Evolutionary conservation across 1,140 invertebrate genomes (phyloP).

Genomic region (Orchestia grillus): DNA sequence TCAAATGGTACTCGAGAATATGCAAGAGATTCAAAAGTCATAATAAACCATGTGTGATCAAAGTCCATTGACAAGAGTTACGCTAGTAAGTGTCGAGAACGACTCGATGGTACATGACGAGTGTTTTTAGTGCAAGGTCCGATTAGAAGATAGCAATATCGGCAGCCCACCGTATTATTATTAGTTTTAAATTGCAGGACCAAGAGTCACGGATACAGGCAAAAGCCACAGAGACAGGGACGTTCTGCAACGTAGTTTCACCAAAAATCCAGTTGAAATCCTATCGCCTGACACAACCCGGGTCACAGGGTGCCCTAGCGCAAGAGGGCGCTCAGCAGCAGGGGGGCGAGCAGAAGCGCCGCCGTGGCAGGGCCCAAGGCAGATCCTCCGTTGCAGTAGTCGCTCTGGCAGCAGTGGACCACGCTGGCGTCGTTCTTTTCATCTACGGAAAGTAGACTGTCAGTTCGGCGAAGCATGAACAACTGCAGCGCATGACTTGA

Average conservation of each 20-base stretch:
- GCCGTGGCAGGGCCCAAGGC: not conserved
- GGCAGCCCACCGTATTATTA: not conserved
- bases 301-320: not conserved
- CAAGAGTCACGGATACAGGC: not conserved
- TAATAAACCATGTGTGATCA: not conserved
- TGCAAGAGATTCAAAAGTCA: not conserved
- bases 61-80: not conserved
- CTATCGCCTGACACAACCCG: not conserved
- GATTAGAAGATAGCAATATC: not conserved
- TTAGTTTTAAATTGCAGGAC: not conserved
- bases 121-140: not conserved
- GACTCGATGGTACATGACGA: not conserved
- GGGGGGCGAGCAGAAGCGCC: not conserved
- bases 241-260: not conserved
- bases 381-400: constrained; percentile 37
- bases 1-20: not conserved
- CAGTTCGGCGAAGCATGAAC: no score
- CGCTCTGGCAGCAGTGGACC: not conserved
- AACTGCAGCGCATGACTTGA: no score
- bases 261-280: not conserved
- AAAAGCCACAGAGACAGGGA: not conserved
- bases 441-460: not conserved
- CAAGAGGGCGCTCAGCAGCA: not conserved
- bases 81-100: not conserved
- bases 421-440: not conserved